Evolutionary conservation across 2,113 vertebrate species (phyloP).

Genomic region (human (Homo sapiens)): DNA sequence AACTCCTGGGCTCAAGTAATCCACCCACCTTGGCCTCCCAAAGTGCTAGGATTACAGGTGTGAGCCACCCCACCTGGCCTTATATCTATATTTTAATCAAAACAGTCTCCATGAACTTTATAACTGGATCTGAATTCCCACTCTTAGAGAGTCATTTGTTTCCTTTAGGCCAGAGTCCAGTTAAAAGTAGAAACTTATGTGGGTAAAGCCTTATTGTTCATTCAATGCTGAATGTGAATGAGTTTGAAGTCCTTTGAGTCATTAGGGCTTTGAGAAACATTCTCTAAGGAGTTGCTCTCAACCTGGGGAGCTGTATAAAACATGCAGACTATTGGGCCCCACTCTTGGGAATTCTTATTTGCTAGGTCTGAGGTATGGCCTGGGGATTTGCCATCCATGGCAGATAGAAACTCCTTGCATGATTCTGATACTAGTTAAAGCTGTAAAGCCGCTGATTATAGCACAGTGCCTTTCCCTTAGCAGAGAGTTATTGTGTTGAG

Average conservation of each 20-base stretch:
- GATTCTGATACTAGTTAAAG: neutral
- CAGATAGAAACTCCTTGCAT: neutral
- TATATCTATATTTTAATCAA: neutral
- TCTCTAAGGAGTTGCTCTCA: neutral
- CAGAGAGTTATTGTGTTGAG: neutral
- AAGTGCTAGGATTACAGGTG: neutral
- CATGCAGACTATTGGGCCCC: neutral
- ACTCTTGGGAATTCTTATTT: neutral
- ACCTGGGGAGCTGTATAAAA: neutral
- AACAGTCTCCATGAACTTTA: neutral
- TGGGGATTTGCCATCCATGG: neutral
- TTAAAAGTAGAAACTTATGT: neutral
- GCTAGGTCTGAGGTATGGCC: neutral
- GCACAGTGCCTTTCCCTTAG: neutral
- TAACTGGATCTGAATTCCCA: neutral
- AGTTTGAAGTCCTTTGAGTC: conserved; percentile 12
- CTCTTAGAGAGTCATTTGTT: neutral
- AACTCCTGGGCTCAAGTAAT: neutral
- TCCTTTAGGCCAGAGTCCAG: neutral
- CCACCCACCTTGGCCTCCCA: neutral
- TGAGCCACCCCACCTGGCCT: neutral
- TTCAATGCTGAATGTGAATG: neutral
- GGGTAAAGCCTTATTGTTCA: neutral
- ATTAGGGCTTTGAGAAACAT: neutral
- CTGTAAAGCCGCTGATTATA: neutral